Base-by-base conservation (phyloP, 2,888 invertebrate species). In the Scaptomyza parva region DNA sequence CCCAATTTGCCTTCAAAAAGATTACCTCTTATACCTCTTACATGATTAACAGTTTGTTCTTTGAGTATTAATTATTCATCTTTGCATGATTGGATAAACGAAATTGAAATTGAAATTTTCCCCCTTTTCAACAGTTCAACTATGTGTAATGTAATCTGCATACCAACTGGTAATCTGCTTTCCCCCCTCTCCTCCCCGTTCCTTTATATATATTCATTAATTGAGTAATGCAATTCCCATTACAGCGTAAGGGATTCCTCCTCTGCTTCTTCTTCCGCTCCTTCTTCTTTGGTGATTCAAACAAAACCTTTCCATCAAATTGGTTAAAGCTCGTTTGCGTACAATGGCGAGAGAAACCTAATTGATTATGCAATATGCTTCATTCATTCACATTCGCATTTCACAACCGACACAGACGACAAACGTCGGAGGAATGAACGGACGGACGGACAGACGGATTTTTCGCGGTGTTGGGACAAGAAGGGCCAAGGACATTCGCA, bases 351-450 rank as follows among this genome's bases (percentile, higher is more conserved):
- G 41, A n/a, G 28, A 43, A 64, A 50, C 39, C 72, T 64, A 70
- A 70, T 70, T 70, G 72, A 70, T 70, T 71, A 70, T 70, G 70
- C 70, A 71, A 71, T 71, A 58, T 54, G 53, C n/a, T n/a, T n/a
- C 53, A 58, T 45, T 71, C 53, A 58, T 41, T 70, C 33, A 35
- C 14, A 11, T n/a, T n/a, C n/a, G n/a, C 14, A 35, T 35, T 35
- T 33, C 12, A 33, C 12, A 33, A 33, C 4, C 30, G n/a, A 33
- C 22, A 3, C 22, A 8, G 9, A n/a, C 2, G n/a, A 4, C 33
- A 2, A 2, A 35, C 33, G n/a, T n/a, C n/a, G n/a, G n/a, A n/a
- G n/a, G n/a, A n/a, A n/a, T n/a, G n/a, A n/a, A n/a, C n/a, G n/a
- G n/a, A n/a, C n/a, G n/a, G n/a, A n/a, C n/a, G n/a, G n/a, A n/a